Evolutionary conservation across 2,888 invertebrate genomes (phyloP).

Genomic region (Tenthredo notha): DNA sequence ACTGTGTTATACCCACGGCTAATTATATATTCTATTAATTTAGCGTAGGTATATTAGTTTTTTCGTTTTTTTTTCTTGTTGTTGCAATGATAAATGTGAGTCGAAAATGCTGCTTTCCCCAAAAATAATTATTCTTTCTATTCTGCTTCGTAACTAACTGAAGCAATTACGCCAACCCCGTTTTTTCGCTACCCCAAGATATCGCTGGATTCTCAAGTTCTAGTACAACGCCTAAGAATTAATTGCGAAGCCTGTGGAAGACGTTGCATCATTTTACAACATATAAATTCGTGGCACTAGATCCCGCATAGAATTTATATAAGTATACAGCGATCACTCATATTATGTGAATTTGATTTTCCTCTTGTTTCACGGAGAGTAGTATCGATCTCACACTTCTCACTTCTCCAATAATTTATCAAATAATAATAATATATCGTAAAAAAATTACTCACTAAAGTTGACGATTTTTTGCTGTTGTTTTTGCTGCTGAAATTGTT

Average conservation of each 20-base stretch:
- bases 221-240: background rate
- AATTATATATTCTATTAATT: background rate
- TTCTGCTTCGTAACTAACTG: too few relatives aligned
- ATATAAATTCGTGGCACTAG: background rate
- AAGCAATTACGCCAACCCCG: too few relatives aligned
- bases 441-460: constrained; percentile 56
- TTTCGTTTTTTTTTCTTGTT: background rate
- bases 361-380: background rate
- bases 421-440: background rate
- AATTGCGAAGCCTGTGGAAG: background rate
- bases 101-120: background rate
- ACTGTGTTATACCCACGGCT: too few relatives aligned
- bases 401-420: background rate
- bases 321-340: background rate
- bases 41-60: too few relatives aligned
- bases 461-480: constrained; percentile 56
- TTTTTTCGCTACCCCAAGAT: background rate
- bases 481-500: background rate
- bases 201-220: background rate
- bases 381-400: background rate
- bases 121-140: constrained; percentile 3
- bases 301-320: background rate
- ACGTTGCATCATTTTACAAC: background rate
- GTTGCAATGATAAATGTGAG: background rate
- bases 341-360: constrained; percentile 12